These are phyloP conservation scores for Bibio marci DNA, from an alignment of 2,888 invertebrate genomes.

Conservation along the genomic window DNA sequence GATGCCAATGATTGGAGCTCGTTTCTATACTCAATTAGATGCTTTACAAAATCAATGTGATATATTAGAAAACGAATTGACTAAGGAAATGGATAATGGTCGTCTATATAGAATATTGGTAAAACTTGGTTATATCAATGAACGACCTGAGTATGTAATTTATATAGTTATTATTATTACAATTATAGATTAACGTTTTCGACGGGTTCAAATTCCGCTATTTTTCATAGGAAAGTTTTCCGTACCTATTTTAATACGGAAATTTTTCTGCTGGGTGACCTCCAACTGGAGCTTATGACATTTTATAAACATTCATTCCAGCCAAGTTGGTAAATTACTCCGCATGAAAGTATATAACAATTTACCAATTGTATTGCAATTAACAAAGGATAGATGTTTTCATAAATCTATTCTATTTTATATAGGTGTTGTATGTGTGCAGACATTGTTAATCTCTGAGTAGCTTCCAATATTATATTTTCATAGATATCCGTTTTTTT, in stretches of 20 bases:
- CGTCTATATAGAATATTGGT: slow-evolving; percentile 77
- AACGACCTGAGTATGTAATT: slow-evolving; percentile 71
- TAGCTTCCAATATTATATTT: neutral
- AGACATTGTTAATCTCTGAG: neutral
- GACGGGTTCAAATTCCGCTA: neutral
- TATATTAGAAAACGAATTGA: slow-evolving; percentile 74
- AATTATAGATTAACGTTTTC: neutral
- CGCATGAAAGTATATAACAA: no score
- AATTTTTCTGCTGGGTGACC: neutral
- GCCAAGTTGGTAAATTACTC: no score
- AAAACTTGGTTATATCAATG: slow-evolving; percentile 88
- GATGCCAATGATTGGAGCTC: slow-evolving; percentile 98
- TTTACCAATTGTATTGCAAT: no score
- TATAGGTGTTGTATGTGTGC: neutral
- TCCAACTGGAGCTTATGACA: neutral
- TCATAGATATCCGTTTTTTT: no score
- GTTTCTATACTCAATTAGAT: slow-evolving; percentile 93
- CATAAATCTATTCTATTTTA: no score
- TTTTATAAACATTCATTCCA: neutral
- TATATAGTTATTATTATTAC: slow-evolving; percentile 1
- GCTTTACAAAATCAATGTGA: slow-evolving; percentile 76
- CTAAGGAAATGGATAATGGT: slow-evolving; percentile 90
- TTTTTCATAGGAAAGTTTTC: no score
- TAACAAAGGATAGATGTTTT: no score
- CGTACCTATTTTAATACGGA: slow-evolving; percentile 1